Percentiles rank a stretch among this genome's conserved stretches.
phyloP scores from a whole-genome alignment of 1,140 invertebrate species.

The Ctenoplectra terminalis region DNA sequence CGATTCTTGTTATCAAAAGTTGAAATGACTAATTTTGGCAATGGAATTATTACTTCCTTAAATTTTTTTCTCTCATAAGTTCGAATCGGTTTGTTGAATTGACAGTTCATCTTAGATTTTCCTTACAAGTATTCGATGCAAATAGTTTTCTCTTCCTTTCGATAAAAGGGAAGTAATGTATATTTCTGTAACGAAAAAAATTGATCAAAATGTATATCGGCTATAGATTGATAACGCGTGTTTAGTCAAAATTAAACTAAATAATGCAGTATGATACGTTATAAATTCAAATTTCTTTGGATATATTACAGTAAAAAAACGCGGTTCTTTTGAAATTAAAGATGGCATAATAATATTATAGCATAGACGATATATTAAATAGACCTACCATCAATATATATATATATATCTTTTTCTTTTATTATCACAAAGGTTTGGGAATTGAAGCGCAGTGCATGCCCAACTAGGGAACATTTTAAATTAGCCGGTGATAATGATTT shows the following conservation, averaged over 20 bases:
- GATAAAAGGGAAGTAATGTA: neutral
- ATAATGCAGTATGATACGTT: no score
- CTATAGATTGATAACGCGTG: no score
- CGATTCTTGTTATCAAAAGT: neutral
- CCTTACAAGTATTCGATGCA: neutral
- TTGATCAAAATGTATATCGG: no score
- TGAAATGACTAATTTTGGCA: neutral
- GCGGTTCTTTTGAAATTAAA: slow-evolving; percentile 1
- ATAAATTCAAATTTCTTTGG: neutral
- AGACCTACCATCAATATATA: neutral
- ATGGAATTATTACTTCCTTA: neutral
- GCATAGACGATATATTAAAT: no score
- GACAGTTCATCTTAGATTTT: neutral
- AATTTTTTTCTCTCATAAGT: slow-evolving; percentile 49
- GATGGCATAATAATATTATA: neutral
- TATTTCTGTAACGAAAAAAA: neutral
- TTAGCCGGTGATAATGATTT: no score
- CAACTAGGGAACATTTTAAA: no score
- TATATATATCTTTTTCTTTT: neutral
- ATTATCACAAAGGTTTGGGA: no score
- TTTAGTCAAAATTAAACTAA: neutral
- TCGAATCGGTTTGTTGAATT: slow-evolving; percentile 31
- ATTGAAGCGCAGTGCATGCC: no score
- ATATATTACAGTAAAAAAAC: neutral
- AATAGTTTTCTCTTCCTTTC: neutral